Conservation (phyloP, 2,113 vertebrate genomes). For the Spilogale gracilis region DNA sequence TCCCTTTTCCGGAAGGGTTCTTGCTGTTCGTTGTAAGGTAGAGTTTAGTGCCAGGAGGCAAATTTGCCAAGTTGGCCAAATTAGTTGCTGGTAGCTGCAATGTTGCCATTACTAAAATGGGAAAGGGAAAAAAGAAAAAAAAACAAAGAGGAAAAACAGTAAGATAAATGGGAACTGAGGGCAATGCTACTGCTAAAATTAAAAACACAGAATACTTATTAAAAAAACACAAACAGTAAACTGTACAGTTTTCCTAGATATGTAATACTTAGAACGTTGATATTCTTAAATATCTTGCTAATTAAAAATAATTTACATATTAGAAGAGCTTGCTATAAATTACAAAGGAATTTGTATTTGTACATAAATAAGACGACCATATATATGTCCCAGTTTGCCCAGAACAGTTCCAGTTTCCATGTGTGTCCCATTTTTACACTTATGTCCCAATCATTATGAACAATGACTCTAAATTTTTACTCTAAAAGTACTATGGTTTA, state of each 20-base stretch:
- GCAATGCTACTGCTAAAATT: neutral
- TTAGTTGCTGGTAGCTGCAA: slow-evolving; percentile 98
- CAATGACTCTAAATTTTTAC: neutral
- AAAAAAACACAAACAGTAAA: neutral
- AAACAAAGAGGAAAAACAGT: neutral
- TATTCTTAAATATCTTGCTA: slow-evolving; percentile 40
- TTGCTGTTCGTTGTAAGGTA: slow-evolving; percentile 99
- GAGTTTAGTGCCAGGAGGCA: slow-evolving; percentile 98
- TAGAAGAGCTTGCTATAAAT: slow-evolving; percentile 26
- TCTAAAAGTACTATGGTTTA: neutral
- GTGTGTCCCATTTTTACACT: neutral
- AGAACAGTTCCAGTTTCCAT: neutral
- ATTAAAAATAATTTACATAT: neutral
- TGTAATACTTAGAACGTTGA: neutral
- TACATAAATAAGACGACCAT: neutral
- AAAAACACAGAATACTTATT: slow-evolving; percentile 51
- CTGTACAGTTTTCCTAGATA: neutral
- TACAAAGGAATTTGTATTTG: neutral
- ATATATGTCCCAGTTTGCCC: neutral
- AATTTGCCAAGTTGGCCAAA: slow-evolving; percentile 96
- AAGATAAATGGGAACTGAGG: neutral
- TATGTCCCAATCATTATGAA: neutral
- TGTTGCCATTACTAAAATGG: slow-evolving; percentile 95
- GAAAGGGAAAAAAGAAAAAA: slow-evolving; percentile 48
- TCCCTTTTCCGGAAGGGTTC: slow-evolving; percentile 98